Percentiles rank a stretch among this genome's conserved stretches.
Evolutionary conservation across 2,888 invertebrate species (phyloP).

Genomic region (Belgica antarctica): DNA sequence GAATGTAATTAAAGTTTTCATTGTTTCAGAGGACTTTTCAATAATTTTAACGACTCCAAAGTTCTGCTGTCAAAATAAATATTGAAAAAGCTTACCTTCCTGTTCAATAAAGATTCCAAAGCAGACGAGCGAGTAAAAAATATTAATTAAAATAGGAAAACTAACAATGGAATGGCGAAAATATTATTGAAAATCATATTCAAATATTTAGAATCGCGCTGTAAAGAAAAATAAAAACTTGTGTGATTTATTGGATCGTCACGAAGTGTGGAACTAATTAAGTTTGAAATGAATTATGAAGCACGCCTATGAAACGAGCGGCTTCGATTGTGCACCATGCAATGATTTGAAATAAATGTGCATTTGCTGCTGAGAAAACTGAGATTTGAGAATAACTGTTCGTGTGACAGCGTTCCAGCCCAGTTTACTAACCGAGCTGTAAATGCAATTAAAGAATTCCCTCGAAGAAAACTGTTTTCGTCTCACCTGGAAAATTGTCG

Average conservation of each 20-base stretch:
- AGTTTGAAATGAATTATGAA: not conserved
- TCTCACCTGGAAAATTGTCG: not conserved
- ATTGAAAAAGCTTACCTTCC: too few relatives aligned
- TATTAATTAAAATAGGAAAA: not conserved
- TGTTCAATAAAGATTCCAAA: not conserved
- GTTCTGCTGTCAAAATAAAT: not conserved
- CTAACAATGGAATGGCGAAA: not conserved
- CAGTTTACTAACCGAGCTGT: too few relatives aligned
- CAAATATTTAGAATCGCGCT: not conserved
- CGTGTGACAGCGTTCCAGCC: too few relatives aligned
- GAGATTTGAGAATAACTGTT: too few relatives aligned
- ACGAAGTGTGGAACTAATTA: not conserved
- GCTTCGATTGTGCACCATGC: not conserved
- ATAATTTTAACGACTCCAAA: too few relatives aligned
- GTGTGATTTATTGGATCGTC: not conserved
- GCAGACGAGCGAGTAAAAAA: not conserved
- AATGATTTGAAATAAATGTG: too few relatives aligned
- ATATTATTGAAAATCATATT: not conserved
- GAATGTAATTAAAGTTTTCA: too few relatives aligned
- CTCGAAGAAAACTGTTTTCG: not conserved
- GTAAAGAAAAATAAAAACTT: not conserved
- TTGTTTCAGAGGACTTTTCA: too few relatives aligned
- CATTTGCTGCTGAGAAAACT: too few relatives aligned
- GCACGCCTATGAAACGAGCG: not conserved
- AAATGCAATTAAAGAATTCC: not conserved